A percentile compares a stretch with the other conserved stretches of the same genome.
These are phyloP conservation scores for Sus scrofa DNA, from an alignment of 2,113 vertebrate genomes.

Conservation along the genomic window T2T-Sscrofa CM000830.6:20507501-20508000, in stretches of 20 bases:
- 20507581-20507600: neutral
- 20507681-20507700: neutral
- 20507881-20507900: neutral
- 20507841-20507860: slow-evolving; percentile 20
- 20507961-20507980: neutral
- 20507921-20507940: neutral
- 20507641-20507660: neutral
- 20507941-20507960: slow-evolving; percentile 33
- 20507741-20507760: neutral
- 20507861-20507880: neutral
- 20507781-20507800: neutral
- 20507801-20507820: neutral
- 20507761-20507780: neutral
- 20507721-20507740: neutral
- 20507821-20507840: neutral
- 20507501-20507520: neutral
- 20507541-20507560: neutral
- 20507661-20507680: neutral
- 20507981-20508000: neutral
- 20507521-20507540: neutral
- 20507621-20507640: neutral
- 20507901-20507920: neutral
- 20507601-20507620: neutral
- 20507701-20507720: slow-evolving; percentile 10
- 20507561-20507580: neutral